These are phyloP conservation scores for Pycnonotus jocosus DNA, from an alignment of 2,113 vertebrate genomes.

Conservation along the genomic window DNA sequence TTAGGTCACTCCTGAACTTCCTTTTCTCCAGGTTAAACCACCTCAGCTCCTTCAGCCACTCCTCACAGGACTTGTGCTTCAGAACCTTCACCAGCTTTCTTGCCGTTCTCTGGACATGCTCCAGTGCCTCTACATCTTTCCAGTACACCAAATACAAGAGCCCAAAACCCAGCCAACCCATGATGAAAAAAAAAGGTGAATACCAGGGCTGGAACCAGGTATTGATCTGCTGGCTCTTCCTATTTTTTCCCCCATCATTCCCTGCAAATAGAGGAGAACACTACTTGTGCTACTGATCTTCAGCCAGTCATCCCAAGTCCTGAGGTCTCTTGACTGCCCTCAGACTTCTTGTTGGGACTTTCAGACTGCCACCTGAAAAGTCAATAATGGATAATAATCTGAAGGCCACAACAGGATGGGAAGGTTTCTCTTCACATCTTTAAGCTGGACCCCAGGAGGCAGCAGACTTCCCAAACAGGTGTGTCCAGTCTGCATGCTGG, in stretches of 20 bases:
- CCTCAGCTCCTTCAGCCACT: neutral
- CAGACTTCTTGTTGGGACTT: neutral
- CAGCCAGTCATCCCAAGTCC: accelerated
- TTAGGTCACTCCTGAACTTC: neutral
- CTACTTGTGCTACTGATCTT: neutral
- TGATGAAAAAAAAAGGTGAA: neutral
- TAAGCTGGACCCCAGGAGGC: neutral
- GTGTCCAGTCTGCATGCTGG: neutral
- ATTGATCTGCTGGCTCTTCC: neutral
- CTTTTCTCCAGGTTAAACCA: neutral
- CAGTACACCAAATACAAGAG: neutral
- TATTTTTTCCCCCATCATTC: neutral
- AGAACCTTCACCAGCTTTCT: neutral
- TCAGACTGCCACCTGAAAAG: neutral
- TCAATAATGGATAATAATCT: neutral
- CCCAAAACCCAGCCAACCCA: neutral
- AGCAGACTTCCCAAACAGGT: neutral
- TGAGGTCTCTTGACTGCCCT: neutral
- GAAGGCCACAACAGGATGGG: neutral
- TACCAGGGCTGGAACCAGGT: neutral
- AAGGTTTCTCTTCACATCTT: neutral
- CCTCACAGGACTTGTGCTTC: neutral
- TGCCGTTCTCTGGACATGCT: neutral
- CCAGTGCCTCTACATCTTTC: neutral
- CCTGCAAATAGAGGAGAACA: neutral